Conservation (phyloP, 2,888 invertebrate genomes). For the Cephus pygmeus region DNA sequence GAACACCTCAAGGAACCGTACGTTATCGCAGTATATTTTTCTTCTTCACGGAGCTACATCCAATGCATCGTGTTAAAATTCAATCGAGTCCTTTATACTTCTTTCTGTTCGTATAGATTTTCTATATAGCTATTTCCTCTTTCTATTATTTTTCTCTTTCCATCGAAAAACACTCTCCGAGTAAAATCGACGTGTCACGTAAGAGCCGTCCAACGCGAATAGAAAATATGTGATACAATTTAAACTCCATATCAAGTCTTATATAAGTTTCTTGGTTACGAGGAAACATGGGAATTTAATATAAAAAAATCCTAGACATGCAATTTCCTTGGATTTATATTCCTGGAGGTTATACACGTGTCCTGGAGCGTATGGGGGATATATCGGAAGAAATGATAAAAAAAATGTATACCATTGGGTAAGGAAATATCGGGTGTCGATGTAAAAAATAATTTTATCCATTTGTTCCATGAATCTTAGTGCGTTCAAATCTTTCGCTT, state of each 20-base stretch:
- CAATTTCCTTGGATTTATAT: background rate
- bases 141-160: background rate
- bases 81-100: background rate
- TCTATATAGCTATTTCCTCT: background rate
- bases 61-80: background rate
- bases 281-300: background rate
- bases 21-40: conserved; percentile 23
- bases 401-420: background rate
- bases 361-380: background rate
- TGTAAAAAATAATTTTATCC: background rate
- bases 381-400: background rate
- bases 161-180: conserved; percentile 1
- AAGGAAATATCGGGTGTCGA: background rate
- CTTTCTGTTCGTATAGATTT: background rate
- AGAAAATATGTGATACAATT: background rate
- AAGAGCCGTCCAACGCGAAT: background rate
- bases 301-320: background rate
- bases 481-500: background rate
- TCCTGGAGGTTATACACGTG: background rate
- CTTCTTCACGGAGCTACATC: conserved; percentile 15
- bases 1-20: conserved; percentile 13
- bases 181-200: background rate
- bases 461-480: background rate
- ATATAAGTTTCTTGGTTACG: background rate
- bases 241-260: background rate